These are phyloP conservation scores for Lepidocolaptes lacrymiger DNA, from an alignment of 2,797 vertebrate genomes.

Conservation along the genomic window DNA sequence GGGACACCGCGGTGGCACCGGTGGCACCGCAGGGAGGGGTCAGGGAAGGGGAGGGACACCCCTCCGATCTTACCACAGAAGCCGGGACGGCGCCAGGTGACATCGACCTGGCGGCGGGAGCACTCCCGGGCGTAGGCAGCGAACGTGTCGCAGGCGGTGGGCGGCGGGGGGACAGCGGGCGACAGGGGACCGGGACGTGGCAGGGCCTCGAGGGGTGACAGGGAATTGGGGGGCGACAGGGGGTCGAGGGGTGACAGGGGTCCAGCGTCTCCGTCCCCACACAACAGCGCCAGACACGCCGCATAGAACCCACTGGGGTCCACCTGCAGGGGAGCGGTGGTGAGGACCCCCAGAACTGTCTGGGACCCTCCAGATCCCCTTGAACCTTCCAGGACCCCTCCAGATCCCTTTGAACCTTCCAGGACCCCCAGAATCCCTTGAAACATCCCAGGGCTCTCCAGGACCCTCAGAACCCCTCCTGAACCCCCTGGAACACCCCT, in stretches of 20 bases:
- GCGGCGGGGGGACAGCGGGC: background rate
- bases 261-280: conserved; percentile 39
- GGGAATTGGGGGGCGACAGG: background rate
- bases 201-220: background rate
- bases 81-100: conserved; percentile 10
- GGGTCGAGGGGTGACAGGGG: background rate
- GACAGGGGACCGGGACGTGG: background rate
- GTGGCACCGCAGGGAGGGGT: background rate
- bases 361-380: background rate
- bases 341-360: background rate
- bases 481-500: too few relatives aligned
- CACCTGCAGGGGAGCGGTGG: conserved; percentile 66
- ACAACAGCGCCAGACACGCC: conserved; percentile 85
- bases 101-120: conserved; percentile 74
- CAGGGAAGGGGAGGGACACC: background rate
- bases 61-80: background rate
- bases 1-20: background rate
- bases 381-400: background rate
- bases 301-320: conserved; percentile 81
- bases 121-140: conserved; percentile 87
- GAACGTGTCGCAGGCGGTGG: conserved; percentile 83
- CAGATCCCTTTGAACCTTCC: too few relatives aligned
- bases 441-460: too few relatives aligned
- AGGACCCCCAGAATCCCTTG: too few relatives aligned
- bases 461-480: too few relatives aligned